Evolutionary conservation across 2,797 vertebrate genomes (phyloP).

Genomic region (Hybognathus amarus): DNA sequence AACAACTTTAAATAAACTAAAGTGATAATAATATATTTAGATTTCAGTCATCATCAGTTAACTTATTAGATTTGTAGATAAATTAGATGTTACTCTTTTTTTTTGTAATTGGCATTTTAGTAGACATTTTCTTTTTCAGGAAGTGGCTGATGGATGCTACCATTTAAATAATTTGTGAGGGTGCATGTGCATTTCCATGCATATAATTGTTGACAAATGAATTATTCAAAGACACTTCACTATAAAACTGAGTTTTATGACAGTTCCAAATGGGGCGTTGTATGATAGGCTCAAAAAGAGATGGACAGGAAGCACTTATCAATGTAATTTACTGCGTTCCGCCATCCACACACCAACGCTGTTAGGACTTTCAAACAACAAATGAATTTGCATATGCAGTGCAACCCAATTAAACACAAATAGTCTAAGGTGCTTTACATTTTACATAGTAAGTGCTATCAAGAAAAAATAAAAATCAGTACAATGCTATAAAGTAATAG

Average conservation of each 20-base stretch:
- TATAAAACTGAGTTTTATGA: conserved; percentile 61
- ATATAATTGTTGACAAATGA: conserved; percentile 49
- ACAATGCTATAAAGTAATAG: conserved; percentile 1
- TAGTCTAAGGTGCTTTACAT: conserved; percentile 66
- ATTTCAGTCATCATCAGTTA: not conserved
- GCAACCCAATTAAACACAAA: conserved; percentile 71
- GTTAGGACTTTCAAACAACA: conserved; percentile 62
- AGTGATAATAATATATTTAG: not conserved
- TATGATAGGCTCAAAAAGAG: conserved; percentile 64
- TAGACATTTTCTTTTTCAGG: not conserved
- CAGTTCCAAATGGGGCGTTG: conserved; percentile 57
- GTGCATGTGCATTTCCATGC: conserved; percentile 48
- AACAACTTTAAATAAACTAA: too few species aligned
- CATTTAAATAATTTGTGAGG: conserved; percentile 49
- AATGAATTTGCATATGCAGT: conserved; percentile 69
- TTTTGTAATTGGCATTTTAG: not conserved
- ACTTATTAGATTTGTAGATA: too few species aligned
- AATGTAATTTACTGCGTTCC: conserved; percentile 62
- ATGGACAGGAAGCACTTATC: conserved; percentile 64
- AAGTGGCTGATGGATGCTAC: conserved; percentile 34
- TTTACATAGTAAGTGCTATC: conserved; percentile 63
- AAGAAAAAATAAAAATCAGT: not conserved
- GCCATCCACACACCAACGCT: conserved; percentile 63
- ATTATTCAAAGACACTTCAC: conserved; percentile 60
- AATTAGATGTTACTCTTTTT: not conserved